Conservation (phyloP, 2,797 vertebrate species). For the Melanotaenia boesemani region DNA sequence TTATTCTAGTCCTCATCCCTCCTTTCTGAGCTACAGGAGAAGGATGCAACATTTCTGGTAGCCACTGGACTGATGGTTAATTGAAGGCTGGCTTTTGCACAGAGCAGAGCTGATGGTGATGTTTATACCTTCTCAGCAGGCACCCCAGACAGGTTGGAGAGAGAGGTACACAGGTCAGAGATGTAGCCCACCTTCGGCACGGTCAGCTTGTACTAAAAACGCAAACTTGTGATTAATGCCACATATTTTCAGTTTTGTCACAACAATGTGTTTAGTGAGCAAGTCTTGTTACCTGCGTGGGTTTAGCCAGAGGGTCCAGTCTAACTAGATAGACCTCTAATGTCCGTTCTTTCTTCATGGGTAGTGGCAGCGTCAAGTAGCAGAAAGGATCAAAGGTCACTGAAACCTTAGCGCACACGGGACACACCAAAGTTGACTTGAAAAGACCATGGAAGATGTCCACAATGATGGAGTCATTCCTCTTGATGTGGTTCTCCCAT, state of each 20-base stretch:
- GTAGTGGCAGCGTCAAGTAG: constrained; percentile 97
- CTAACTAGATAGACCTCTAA: constrained; percentile 96
- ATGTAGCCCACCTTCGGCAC: constrained; percentile 99
- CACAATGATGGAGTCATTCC: constrained; percentile 99
- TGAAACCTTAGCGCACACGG: constrained; percentile 95
- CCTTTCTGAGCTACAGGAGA: no score
- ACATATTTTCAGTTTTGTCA: neutral
- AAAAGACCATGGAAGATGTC: constrained; percentile 99
- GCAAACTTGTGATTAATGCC: neutral
- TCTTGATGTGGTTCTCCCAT: constrained; percentile 97
- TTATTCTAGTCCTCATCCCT: no score
- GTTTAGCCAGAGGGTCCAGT: constrained; percentile 93
- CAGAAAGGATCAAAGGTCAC: constrained; percentile 99
- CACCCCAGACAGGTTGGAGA: constrained; percentile 89
- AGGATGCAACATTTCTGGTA: no score
- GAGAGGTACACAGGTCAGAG: constrained; percentile 93
- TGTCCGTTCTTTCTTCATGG: constrained; percentile 97
- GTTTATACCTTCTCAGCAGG: constrained; percentile 92
- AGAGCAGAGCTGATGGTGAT: neutral
- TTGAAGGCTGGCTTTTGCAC: neutral
- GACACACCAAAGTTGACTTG: constrained; percentile 98
- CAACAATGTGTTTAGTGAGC: neutral
- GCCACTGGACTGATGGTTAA: no score
- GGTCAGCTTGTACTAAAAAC: constrained; percentile 93
- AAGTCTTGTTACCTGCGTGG: constrained; percentile 87